phyloP scores from a whole-genome alignment of 2,888 invertebrate genomes.

The Periphyllus acericola region DNA sequence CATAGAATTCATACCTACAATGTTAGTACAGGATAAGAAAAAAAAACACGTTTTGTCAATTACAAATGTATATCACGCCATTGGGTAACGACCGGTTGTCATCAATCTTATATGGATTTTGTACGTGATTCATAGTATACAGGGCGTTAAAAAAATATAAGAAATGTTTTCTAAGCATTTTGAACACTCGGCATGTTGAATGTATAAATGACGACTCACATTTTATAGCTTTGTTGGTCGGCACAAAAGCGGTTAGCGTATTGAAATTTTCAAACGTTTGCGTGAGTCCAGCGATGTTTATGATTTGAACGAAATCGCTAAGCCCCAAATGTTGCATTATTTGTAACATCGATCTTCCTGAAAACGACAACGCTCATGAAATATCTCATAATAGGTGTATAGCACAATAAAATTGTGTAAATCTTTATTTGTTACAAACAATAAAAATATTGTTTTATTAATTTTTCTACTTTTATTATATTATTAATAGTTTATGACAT shows the following conservation, averaged over 20 bases:
- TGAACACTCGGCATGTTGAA: background rate
- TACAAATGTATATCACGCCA: background rate
- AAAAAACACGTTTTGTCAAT: background rate
- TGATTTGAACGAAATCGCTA: constrained; percentile 68
- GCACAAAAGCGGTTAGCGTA: constrained; percentile 69
- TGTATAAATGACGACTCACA: constrained; percentile 65
- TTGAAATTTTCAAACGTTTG: constrained; percentile 67
- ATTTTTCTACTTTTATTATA: too few species aligned
- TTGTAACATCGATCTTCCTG: constrained; percentile 68
- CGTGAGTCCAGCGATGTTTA: constrained; percentile 68
- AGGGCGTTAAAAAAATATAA: background rate
- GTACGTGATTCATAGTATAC: background rate
- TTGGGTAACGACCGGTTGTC: background rate
- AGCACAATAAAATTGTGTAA: too few species aligned
- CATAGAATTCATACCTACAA: background rate
- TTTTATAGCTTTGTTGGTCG: constrained; percentile 69
- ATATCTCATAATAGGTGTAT: too few species aligned
- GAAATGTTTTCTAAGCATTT: background rate
- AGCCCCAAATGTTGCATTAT: constrained; percentile 67
- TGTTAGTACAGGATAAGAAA: background rate
- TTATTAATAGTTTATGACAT: too few species aligned
- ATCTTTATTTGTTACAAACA: too few species aligned
- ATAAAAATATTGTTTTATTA: too few species aligned
- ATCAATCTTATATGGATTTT: background rate
- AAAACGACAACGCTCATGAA: background rate